Conservation (phyloP, 2,797 vertebrate genomes). For the Cebuella pygmaea region DNA sequence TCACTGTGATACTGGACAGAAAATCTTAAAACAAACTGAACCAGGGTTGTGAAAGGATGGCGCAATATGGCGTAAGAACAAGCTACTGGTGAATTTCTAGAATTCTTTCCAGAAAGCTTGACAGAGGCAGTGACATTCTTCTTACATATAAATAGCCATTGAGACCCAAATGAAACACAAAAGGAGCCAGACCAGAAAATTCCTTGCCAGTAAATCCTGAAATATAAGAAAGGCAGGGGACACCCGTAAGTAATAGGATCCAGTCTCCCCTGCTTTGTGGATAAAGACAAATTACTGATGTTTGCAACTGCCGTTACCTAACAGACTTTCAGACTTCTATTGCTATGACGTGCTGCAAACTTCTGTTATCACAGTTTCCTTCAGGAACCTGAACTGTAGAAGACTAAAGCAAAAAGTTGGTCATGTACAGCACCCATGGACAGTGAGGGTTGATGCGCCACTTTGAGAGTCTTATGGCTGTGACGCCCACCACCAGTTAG, state of each 20-base stretch:
- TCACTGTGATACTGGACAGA: neutral
- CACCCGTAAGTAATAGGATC: neutral
- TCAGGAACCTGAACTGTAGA: neutral
- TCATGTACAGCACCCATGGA: rapidly evolving
- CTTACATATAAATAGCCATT: neutral
- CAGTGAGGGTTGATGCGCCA: neutral
- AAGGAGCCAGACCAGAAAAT: neutral
- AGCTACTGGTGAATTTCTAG: neutral
- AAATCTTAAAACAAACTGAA: neutral
- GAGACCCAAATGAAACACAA: neutral
- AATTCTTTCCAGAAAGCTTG: neutral
- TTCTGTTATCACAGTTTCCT: neutral
- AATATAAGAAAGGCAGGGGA: neutral
- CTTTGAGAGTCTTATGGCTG: rapidly evolving
- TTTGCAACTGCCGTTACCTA: neutral
- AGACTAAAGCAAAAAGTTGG: neutral
- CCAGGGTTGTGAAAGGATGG: neutral
- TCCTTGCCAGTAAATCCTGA: neutral
- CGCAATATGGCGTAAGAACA: neutral
- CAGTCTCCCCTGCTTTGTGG: neutral
- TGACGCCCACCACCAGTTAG: neutral
- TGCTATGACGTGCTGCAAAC: neutral
- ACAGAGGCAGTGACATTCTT: neutral
- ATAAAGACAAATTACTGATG: neutral
- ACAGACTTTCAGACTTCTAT: neutral